These are phyloP conservation scores for Sebastes umbrosus DNA, from an alignment of 2,797 vertebrate genomes.

Conservation along the genomic window DNA sequence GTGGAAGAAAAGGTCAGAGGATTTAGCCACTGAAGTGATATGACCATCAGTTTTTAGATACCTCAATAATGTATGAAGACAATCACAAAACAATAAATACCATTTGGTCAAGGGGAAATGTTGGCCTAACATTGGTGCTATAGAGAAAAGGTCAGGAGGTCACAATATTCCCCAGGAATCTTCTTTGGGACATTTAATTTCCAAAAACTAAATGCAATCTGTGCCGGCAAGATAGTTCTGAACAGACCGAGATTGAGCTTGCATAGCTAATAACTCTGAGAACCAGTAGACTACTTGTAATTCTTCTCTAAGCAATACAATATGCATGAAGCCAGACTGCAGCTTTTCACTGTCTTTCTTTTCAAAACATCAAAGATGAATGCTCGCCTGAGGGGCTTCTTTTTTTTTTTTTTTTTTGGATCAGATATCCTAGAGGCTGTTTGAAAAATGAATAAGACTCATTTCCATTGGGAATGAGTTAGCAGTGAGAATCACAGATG, in stretches of 20 bases:
- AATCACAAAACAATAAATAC: not conserved
- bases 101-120: not conserved
- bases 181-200: not conserved
- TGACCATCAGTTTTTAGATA: not conserved
- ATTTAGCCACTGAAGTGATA: not conserved
- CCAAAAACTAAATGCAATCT: not conserved
- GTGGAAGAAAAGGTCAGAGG: not conserved
- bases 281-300: slow-evolving; percentile 54
- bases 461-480: slow-evolving; percentile 75
- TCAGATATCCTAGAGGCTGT: slow-evolving; percentile 72
- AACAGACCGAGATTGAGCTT: slow-evolving; percentile 10
- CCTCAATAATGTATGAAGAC: not conserved
- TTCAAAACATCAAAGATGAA: slow-evolving; percentile 69
- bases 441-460: slow-evolving; percentile 78
- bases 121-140: not conserved
- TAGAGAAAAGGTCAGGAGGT: not conserved
- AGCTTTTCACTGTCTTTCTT: slow-evolving; percentile 65
- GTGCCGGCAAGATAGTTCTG: not conserved
- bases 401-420: slow-evolving; percentile 45
- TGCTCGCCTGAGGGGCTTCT: slow-evolving; percentile 53
- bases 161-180: not conserved
- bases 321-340: slow-evolving; percentile 69
- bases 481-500: slow-evolving; percentile 66
- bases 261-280: slow-evolving; percentile 53
- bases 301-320: slow-evolving; percentile 65